These are phyloP conservation scores for Clarias platycephalus DNA, from an alignment of 2,797 vertebrate genomes.

Conservation along the genomic window DNA sequence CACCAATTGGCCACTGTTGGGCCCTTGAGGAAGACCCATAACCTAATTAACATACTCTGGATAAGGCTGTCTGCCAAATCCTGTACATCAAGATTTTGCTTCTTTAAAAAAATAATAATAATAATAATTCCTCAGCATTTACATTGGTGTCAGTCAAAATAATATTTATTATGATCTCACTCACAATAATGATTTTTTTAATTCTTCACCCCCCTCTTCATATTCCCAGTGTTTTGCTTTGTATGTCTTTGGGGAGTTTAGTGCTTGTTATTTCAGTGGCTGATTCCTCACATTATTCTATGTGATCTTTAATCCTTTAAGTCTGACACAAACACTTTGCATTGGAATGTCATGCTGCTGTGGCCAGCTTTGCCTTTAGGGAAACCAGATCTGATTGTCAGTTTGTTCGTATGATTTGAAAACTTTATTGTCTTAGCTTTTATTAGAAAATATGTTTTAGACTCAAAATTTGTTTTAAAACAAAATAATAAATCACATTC, in stretches of 20 bases:
- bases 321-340: slow-evolving; percentile 73
- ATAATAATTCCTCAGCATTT: background rate
- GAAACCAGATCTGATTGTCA: slow-evolving; percentile 68
- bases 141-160: background rate
- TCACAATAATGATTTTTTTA: background rate
- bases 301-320: slow-evolving; percentile 73
- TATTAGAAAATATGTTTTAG: background rate
- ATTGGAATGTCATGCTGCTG: slow-evolving; percentile 69
- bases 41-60: no score
- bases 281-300: slow-evolving; percentile 69
- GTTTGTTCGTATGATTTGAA: slow-evolving; percentile 62
- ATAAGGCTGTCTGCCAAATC: no score
- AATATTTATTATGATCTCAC: background rate
- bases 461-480: background rate
- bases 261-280: slow-evolving; percentile 56
- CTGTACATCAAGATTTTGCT: background rate
- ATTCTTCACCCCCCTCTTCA: background rate
- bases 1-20: no score
- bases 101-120: background rate
- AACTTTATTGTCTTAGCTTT: background rate
- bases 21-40: no score
- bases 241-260: background rate
- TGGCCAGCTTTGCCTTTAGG: slow-evolving; percentile 62
- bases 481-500: background rate
- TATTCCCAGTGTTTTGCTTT: background rate